Percentiles rank a stretch among this genome's conserved stretches.
These are phyloP conservation scores for Dryadula phaetusa DNA, from an alignment of 2,888 invertebrate species.

Conservation along the genomic window DNA sequence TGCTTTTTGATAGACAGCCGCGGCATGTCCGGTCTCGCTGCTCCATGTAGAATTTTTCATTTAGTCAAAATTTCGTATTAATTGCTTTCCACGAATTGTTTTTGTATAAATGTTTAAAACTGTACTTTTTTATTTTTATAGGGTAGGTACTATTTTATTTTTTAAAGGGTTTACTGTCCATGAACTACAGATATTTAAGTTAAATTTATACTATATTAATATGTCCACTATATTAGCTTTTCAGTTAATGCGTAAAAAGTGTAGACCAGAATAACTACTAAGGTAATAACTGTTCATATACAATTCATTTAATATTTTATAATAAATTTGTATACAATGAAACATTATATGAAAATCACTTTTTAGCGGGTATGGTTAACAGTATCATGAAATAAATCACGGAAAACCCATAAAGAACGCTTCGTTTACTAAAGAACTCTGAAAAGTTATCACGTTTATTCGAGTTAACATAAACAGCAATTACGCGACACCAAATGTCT, in stretches of 20 bases:
- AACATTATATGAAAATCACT: not conserved
- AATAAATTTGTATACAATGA: too few relatives aligned
- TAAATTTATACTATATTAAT: too few relatives aligned
- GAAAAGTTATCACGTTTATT: slow-evolving; percentile 46
- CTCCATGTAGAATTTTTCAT: slow-evolving; percentile 67
- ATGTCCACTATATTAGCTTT: too few relatives aligned
- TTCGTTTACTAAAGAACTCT: slow-evolving; percentile 41
- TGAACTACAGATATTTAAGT: too few relatives aligned
- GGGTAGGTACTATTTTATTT: not conserved
- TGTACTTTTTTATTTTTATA: not conserved
- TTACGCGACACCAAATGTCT: slow-evolving; percentile 73
- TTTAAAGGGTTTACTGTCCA: not conserved
- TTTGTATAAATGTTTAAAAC: slow-evolving; percentile 14
- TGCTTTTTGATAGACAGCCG: slow-evolving; percentile 78
- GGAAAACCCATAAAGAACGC: slow-evolving; percentile 27
- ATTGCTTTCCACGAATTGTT: slow-evolving; percentile 48
- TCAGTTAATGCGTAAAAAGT: too few relatives aligned
- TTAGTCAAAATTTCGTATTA: slow-evolving; percentile 61
- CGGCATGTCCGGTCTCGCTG: slow-evolving; percentile 59
- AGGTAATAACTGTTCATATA: too few relatives aligned
- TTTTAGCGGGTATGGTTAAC: not conserved
- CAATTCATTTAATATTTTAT: too few relatives aligned
- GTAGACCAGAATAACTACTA: too few relatives aligned
- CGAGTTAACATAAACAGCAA: slow-evolving; percentile 75
- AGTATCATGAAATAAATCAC: slow-evolving; percentile 31